phyloP scores from a whole-genome alignment of 2,888 invertebrate genomes.

The Clepsis dumicolana region DNA sequence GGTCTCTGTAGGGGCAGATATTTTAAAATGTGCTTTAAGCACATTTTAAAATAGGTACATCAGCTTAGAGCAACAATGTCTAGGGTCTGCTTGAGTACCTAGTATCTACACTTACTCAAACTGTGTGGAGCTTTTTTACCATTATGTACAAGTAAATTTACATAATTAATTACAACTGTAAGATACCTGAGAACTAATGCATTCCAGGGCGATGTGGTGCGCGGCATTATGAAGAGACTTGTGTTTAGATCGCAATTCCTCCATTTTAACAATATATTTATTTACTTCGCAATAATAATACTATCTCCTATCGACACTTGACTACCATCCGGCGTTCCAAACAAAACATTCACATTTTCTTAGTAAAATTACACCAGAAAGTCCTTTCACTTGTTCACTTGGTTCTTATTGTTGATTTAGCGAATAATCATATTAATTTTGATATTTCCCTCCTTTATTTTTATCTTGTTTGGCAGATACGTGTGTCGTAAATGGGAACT shows the following conservation, averaged over 20 bases:
- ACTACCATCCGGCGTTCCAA: constrained; percentile 33
- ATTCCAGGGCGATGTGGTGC: constrained; percentile 78
- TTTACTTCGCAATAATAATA: constrained; percentile 17
- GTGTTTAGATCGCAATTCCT: constrained; percentile 74
- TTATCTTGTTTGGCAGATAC: constrained; percentile 52
- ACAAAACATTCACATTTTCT: constrained; percentile 45
- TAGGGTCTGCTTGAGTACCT: too few relatives aligned
- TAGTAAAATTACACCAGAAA: neutral
- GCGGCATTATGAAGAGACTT: constrained; percentile 74
- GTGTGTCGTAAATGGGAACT: constrained; percentile 37
- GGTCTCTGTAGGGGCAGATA: too few relatives aligned
- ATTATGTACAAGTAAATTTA: too few relatives aligned
- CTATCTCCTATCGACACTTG: constrained; percentile 29
- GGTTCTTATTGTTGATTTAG: constrained; percentile 4
- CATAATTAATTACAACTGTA: neutral
- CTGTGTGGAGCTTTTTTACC: too few relatives aligned
- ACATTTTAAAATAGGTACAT: too few relatives aligned
- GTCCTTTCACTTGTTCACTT: constrained; percentile 1
- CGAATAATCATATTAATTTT: constrained; percentile 44
- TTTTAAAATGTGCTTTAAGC: too few relatives aligned
- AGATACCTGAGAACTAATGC: constrained; percentile 76
- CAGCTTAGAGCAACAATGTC: too few relatives aligned
- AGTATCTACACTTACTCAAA: too few relatives aligned
- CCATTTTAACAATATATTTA: constrained; percentile 58
- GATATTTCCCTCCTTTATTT: constrained; percentile 51